Base-by-base conservation (phyloP, 2,888 invertebrate species). In the Galeopsomyia nigrocyanea region DNA sequence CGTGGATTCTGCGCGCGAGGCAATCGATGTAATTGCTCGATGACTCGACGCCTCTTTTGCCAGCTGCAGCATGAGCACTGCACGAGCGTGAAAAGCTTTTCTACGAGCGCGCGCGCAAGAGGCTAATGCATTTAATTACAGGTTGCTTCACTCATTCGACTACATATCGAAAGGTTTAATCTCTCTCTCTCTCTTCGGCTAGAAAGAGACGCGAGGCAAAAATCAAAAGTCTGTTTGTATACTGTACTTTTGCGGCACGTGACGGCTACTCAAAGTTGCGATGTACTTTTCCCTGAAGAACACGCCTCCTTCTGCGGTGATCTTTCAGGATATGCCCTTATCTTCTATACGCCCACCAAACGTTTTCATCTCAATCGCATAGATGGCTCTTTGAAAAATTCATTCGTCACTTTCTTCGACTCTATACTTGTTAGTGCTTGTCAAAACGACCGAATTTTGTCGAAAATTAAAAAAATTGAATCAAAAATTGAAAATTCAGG, bases 81-180 rank as follows among this genome's bases (percentile, higher is more conserved):
- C 13, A 39, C 39, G 39, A 39, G 70, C 53, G 66, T 66, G 75
- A 72, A 76, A 71, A 67, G 70, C 71, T 68, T 68, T n/a, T 74
- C 73, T 61, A 21, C 50, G 47, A n/a, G 26, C 26, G 26, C 39
- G 31, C 31, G 31, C 31, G 31, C 31, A 31, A 13, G 13, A 17
- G 55, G 70, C 74, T 77, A 75, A 76, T 71, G 70, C 69, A 60
- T 73, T 81, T 82, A 82, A 83, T 82, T 82, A 82, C 75, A 82
- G 80, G 68, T 79, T 79, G 79, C 78, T 79, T 79, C 75, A 62
- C 77, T 76, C 77, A 79, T 80, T 80, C 80, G 80, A 80, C 83
- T 79, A 80, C 81, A 83, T 84, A 84, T 83, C 82, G 78, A 79
- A 79, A 78, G 76, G 76, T 78, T 73, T 74, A 78, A 82, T 82